Evolutionary conservation across 2,888 invertebrate genomes (phyloP), one percentile per base, ranked within the genome.

Genomic region (Eledone cirrhosa): DNA sequence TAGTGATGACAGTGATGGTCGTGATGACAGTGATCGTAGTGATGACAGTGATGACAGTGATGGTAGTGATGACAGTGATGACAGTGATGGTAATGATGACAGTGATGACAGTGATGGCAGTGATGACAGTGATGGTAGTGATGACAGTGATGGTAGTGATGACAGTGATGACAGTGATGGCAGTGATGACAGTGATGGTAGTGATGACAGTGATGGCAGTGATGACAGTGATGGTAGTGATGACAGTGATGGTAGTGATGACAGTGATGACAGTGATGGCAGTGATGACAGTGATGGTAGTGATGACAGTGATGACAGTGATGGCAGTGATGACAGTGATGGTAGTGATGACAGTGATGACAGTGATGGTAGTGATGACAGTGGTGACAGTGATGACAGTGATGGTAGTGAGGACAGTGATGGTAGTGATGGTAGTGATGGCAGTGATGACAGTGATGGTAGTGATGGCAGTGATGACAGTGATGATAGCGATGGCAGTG

Each of bases 261-360:
- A 24, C 72, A 24, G 72, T 24, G 72, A 24, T 24, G 72, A 24
- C 72, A 24, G 72, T 69, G 72, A 48, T 27, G 53, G 13, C 22
- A 48, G 77, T 29, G 77, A 29, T 77, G 77, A 77, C 53, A 53
- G 77, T n/a, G n/a, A n/a, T 27, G 27, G 53, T 65, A 59, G 27
- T 13, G 27, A 24, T 53, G 53, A 77, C 22, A 24, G 53, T 27
- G 27, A 53, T 77, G 48, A 27, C 11, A 27, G 27, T 24, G 27
- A 53, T 14, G 27, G 27, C 27, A 24, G 22, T 77, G 53, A 19
- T 59, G 27, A 27, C 27, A 59, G 27, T 24, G 27, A 27, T 48
- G 48, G 27, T 14, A 27, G 27, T 41, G 27, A 53, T 77, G 77
- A 53, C 27, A 24, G 53, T 48, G 53, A 14, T 77, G 77, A 27